Percentiles rank a stretch among this genome's conserved stretches.
Evolutionary conservation across 2,888 invertebrate genomes (phyloP).

Genomic region (Ptychoptera albimana): DNA sequence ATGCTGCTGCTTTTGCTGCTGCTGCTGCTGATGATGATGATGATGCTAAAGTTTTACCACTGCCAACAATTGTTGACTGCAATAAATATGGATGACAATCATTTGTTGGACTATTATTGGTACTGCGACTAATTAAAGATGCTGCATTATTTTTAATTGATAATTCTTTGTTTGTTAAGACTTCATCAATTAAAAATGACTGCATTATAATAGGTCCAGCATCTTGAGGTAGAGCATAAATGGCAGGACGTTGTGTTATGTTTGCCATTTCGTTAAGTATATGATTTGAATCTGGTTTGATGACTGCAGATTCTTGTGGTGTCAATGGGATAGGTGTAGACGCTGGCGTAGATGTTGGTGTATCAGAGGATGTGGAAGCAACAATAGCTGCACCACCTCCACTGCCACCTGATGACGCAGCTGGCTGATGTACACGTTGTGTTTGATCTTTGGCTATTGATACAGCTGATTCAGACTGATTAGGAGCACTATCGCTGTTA

Average conservation of each 20-base stretch:
- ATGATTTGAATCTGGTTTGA: constrained; percentile 5
- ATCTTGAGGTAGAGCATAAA: constrained; percentile 47
- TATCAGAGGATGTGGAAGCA: constrained; percentile 39
- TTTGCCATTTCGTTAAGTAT: constrained; percentile 23
- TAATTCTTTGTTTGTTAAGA: constrained; percentile 18
- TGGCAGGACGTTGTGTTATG: constrained; percentile 34
- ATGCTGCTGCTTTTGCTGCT: neutral
- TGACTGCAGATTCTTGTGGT: constrained; percentile 14
- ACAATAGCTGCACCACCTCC: too few species aligned
- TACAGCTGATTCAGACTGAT: constrained; percentile 21
- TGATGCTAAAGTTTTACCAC: constrained; percentile 2
- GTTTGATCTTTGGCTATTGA: constrained; percentile 41
- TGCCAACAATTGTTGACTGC: neutral
- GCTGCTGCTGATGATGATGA: constrained; percentile 1
- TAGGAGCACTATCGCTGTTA: constrained; percentile 18
- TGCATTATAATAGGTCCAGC: constrained; percentile 68
- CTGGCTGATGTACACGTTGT: constrained; percentile 36
- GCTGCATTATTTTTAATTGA: neutral
- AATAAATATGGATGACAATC: neutral
- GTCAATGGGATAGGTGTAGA: constrained; percentile 17
- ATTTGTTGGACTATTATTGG: constrained; percentile 8
- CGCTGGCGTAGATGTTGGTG: constrained; percentile 23
- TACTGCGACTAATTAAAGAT: neutral
- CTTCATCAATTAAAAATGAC: constrained; percentile 72
- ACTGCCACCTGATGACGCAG: neutral